Conservation (phyloP, 2,113 vertebrate species). For the Silurus asotus region DNA sequence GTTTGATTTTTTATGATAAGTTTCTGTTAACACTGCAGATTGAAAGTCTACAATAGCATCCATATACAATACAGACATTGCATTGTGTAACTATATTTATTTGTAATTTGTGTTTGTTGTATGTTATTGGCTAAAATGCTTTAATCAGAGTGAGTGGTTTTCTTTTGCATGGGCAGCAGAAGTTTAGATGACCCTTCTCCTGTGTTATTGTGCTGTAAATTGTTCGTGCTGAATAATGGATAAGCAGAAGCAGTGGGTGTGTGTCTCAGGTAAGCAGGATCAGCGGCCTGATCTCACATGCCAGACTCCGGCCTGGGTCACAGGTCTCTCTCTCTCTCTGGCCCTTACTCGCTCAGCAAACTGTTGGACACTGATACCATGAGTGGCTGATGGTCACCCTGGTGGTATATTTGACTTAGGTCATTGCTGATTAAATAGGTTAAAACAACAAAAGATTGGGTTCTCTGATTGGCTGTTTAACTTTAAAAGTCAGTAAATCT, state of each 20-base stretch:
- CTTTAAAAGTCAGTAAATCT: neutral
- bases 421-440: neutral
- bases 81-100: neutral
- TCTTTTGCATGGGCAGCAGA: neutral
- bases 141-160: constrained; percentile 15
- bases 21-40: constrained; percentile 1
- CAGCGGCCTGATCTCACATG: constrained; percentile 18
- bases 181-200: constrained; percentile 17
- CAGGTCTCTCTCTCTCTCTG: neutral
- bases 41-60: neutral
- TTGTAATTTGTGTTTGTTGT: neutral
- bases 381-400: neutral
- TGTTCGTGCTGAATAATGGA: constrained; percentile 53
- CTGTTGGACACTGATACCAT: neutral
- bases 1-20: constrained; percentile 27
- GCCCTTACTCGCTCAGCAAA: neutral
- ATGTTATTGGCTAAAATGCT: neutral
- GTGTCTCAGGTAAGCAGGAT: constrained; percentile 43
- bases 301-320: neutral
- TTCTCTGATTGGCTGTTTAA: neutral
- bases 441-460: neutral
- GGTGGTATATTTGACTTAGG: neutral
- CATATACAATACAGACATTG: neutral
- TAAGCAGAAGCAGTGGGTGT: constrained; percentile 39
- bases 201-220: constrained; percentile 46